phyloP scores from a whole-genome alignment of 2,797 vertebrate genomes.

The Muscicapa striata region DNA sequence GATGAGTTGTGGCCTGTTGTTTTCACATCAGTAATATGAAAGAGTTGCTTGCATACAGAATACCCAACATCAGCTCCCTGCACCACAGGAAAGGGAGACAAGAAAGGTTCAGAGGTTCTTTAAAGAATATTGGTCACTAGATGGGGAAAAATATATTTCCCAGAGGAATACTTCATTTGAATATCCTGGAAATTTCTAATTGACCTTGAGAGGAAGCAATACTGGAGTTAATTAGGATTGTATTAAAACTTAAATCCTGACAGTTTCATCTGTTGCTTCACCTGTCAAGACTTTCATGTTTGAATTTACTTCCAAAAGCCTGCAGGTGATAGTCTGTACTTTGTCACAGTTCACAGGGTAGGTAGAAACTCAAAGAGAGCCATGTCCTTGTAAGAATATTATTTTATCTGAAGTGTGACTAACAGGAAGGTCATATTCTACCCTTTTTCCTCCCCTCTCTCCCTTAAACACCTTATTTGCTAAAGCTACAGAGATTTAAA shows the following conservation, averaged over 20 bases:
- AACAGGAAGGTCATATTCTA: neutral
- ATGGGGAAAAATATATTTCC: neutral
- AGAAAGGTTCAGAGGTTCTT: neutral
- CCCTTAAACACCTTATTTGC: conserved; percentile 7
- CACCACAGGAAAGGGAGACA: accelerated
- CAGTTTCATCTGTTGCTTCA: neutral
- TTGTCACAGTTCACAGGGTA: neutral
- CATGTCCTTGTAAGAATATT: neutral
- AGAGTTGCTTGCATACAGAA: accelerated
- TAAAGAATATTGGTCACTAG: neutral
- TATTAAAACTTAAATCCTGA: neutral
- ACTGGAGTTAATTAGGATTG: neutral
- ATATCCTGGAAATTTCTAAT: neutral
- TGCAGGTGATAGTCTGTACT: neutral
- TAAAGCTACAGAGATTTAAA: neutral
- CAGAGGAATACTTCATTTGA: neutral
- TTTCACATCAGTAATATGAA: neutral
- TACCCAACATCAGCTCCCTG: accelerated
- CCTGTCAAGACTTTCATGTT: neutral
- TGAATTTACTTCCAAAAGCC: neutral
- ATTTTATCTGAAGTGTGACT: conserved; percentile 2
- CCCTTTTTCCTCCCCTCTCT: neutral
- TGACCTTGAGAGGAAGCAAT: neutral
- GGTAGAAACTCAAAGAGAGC: neutral
- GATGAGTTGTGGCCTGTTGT: neutral